Percentiles rank a stretch among this genome's conserved stretches.
phyloP scores from a whole-genome alignment of 2,888 invertebrate species.

The Hypercompe scribonia region DNA sequence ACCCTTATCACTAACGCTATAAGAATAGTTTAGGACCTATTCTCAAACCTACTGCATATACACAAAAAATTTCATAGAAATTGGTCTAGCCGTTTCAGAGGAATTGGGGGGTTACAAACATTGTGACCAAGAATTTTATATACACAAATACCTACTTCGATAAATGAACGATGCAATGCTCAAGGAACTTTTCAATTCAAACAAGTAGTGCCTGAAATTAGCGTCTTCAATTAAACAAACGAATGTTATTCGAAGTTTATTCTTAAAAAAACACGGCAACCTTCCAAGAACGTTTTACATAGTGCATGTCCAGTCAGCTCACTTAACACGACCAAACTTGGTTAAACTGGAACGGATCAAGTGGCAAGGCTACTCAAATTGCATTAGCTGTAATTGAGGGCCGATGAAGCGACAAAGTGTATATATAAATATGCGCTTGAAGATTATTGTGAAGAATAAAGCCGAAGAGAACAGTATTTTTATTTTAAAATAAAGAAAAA shows the following conservation, averaged over 20 bases:
- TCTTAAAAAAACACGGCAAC: neutral
- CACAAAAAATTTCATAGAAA: too few species aligned
- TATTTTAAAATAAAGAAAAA: neutral
- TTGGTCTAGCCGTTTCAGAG: too few species aligned
- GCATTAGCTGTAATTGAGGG: constrained; percentile 74
- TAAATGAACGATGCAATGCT: too few species aligned
- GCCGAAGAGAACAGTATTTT: neutral
- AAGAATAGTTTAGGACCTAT: too few species aligned
- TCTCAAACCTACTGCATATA: too few species aligned
- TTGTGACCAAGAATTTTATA: too few species aligned
- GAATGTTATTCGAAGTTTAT: neutral
- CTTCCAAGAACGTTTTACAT: constrained; percentile 7
- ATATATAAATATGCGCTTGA: constrained; percentile 13
- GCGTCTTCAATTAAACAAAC: too few species aligned
- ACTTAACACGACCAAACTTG: constrained; percentile 50
- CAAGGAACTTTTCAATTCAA: too few species aligned
- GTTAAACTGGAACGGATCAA: constrained; percentile 67
- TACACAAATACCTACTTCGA: too few species aligned
- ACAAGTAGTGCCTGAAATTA: too few species aligned
- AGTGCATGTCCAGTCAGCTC: neutral
- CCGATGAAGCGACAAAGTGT: constrained; percentile 48
- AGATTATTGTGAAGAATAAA: neutral
- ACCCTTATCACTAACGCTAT: too few species aligned
- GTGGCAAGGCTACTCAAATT: constrained; percentile 73
- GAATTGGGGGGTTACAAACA: too few species aligned